A percentile compares a stretch with the other conserved stretches of the same genome.
Evolutionary conservation across 2,888 invertebrate genomes (phyloP).

Genomic region (Drepana falcataria): DNA sequence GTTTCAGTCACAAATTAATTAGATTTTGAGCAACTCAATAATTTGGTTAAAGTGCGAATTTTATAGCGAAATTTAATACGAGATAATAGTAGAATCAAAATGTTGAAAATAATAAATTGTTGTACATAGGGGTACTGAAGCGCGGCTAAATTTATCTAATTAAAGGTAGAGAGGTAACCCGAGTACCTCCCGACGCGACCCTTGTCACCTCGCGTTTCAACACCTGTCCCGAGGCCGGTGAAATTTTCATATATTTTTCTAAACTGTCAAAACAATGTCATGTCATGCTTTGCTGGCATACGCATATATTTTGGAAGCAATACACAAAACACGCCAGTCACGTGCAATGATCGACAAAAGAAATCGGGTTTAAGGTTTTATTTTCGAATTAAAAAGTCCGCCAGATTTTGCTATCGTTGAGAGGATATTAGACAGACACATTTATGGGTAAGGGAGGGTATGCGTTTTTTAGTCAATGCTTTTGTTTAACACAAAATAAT

Average conservation of each 20-base stretch:
- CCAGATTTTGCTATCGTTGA: too few relatives aligned
- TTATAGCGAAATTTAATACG: slow-evolving; percentile 4
- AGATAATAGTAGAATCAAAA: slow-evolving; percentile 2
- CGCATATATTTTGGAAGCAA: background rate
- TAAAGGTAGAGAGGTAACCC: slow-evolving; percentile 31
- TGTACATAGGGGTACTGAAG: slow-evolving; percentile 3
- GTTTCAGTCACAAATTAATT: too few relatives aligned
- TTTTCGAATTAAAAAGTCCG: too few relatives aligned
- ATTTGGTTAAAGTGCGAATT: too few relatives aligned
- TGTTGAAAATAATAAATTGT: background rate
- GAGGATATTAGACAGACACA: too few relatives aligned
- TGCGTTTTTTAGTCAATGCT: background rate
- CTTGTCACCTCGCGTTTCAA: slow-evolving; percentile 45
- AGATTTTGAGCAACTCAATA: too few relatives aligned
- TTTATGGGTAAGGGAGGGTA: too few relatives aligned
- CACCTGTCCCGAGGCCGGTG: slow-evolving; percentile 38
- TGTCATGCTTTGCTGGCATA: slow-evolving; percentile 18
- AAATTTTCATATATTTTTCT: slow-evolving; percentile 41
- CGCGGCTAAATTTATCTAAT: slow-evolving; percentile 32
- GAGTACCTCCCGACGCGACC: slow-evolving; percentile 29
- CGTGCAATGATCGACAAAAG: too few relatives aligned
- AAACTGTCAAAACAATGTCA: slow-evolving; percentile 45
- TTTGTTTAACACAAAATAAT: background rate
- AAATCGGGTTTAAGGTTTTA: too few relatives aligned
- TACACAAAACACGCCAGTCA: background rate